phyloP scores from a whole-genome alignment of 2,113 vertebrate genomes.

The Saccopteryx bilineata region DNA sequence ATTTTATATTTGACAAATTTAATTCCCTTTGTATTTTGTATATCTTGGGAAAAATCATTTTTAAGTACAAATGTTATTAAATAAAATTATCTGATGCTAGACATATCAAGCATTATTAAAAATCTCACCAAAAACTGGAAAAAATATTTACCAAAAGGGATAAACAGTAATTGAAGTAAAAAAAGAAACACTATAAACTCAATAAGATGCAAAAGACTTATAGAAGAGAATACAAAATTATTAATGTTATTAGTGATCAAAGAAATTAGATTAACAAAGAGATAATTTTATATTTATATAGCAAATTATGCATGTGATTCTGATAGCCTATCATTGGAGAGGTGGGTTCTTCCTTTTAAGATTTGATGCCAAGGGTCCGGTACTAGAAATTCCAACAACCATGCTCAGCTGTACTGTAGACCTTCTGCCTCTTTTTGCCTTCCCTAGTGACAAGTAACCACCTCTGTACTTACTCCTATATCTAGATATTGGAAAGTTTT shows the following conservation, averaged over 20 bases:
- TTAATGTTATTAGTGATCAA: not conserved
- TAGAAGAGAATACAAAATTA: not conserved
- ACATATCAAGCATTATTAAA: not conserved
- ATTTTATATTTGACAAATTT: not conserved
- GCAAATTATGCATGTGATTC: not conserved
- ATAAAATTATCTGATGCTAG: not conserved
- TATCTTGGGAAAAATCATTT: not conserved
- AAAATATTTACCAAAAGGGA: constrained; percentile 4
- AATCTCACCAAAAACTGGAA: not conserved
- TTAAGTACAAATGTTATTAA: not conserved
- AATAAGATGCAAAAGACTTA: not conserved
- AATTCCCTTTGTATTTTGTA: not conserved
- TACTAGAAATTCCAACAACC: not conserved
- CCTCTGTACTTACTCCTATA: not conserved
- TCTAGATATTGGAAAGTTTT: not conserved
- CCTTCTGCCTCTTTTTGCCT: not conserved
- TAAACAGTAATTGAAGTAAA: not conserved
- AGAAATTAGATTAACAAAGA: not conserved
- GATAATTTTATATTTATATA: not conserved
- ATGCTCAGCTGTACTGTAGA: not conserved
- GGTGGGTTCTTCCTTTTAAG: not conserved
- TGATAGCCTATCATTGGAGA: not conserved
- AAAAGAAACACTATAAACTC: not conserved
- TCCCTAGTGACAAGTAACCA: not conserved
- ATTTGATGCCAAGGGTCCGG: not conserved